Conservation (phyloP, 2,797 vertebrate genomes). For the Cygnus olor region DNA sequence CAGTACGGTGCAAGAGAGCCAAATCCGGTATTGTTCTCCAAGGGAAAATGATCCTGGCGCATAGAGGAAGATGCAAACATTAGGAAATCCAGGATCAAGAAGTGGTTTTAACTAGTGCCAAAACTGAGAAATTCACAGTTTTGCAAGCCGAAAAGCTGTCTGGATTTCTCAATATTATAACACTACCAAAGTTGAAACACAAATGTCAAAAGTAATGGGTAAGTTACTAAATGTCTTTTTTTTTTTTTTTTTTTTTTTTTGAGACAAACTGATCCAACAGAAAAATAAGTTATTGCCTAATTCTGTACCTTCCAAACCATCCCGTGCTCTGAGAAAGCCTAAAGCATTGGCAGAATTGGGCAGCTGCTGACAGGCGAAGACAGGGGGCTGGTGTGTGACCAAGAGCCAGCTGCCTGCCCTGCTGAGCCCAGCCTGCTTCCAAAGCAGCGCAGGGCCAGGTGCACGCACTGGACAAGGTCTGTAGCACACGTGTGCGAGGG, state of each 20-base stretch:
- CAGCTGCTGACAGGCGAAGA: neutral
- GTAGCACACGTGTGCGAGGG: accelerated
- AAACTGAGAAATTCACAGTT: neutral
- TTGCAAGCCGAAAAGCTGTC: neutral
- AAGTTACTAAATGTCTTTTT: neutral
- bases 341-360: neutral
- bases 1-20: neutral
- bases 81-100: conserved; percentile 29
- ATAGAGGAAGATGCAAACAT: neutral
- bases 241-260: neutral
- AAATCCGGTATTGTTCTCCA: conserved; percentile 25
- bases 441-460: accelerated
- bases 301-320: neutral
- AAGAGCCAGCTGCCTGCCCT: neutral
- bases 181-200: neutral
- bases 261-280: neutral
- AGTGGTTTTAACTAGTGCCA: neutral
- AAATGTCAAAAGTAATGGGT: neutral
- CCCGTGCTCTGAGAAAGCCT: neutral
- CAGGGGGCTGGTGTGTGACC: accelerated
- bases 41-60: neutral
- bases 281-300: neutral
- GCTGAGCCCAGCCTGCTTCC: neutral
- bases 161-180: neutral
- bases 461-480: accelerated